Evolutionary conservation across 1,140 invertebrate genomes (phyloP).

Genomic region (Tetramorium parvispinum): DNA sequence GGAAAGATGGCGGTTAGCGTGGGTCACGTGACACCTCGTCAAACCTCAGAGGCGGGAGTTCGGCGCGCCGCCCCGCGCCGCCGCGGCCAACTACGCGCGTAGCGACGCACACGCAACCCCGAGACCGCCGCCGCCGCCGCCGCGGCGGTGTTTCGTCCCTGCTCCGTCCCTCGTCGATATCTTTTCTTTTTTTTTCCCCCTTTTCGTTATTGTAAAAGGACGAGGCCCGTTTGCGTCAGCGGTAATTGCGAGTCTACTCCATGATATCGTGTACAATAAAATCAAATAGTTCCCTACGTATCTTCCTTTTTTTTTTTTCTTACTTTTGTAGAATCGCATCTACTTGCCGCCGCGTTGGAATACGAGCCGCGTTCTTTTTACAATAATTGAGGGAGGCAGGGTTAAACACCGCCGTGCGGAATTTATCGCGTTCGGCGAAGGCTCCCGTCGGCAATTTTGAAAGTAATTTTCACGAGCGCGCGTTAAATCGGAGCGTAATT

Average conservation of each 20-base stretch:
- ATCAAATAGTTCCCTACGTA: background rate
- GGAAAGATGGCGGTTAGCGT: constrained; percentile 87
- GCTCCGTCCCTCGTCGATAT: background rate
- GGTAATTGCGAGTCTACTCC: background rate
- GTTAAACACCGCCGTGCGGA: background rate
- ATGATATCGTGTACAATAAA: background rate
- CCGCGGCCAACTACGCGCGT: constrained; percentile 67
- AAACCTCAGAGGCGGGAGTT: constrained; percentile 80
- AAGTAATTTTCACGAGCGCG: background rate
- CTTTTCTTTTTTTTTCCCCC: background rate
- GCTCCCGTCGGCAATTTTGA: background rate
- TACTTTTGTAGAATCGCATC: background rate
- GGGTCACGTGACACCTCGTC: constrained; percentile 85
- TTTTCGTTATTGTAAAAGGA: constrained; percentile 28
- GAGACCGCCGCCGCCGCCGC: background rate
- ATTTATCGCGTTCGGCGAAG: background rate
- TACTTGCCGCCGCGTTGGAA: background rate
- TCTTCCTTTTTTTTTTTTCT: background rate
- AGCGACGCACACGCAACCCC: constrained; percentile 68
- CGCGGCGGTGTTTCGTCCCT: too few relatives aligned
- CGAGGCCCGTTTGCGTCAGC: background rate
- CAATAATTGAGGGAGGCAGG: background rate
- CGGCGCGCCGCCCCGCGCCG: constrained; percentile 69
- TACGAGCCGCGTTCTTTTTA: background rate
- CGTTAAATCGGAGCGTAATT: background rate